Evolutionary conservation across 2,797 vertebrate species (phyloP), one percentile per base, ranked within the genome.

Genomic region (Paratrypauchen microcephalus): DNA sequence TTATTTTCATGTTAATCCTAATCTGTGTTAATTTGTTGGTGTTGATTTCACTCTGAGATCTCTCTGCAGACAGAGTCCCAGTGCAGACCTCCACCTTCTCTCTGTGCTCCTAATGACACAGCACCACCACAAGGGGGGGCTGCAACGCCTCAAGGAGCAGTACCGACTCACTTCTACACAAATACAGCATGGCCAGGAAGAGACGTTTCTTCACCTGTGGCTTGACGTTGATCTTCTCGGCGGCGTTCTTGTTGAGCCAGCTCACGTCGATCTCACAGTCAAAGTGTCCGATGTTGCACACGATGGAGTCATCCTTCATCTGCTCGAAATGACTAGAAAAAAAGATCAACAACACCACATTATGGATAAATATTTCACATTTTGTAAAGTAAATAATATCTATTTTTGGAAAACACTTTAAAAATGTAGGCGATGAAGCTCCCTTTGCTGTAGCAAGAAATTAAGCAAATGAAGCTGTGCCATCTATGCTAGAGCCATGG

Each of bases 271-370:
- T 95, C 90, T 99, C 98, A 54, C 96, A 95, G 74, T 99, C 98
- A 69, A 99, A 99, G 79, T 99, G 98, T 48, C 97, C 98, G 3
- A 99, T 99, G 86, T 99, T 99, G 77, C 98, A 99, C 16, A 99
- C 95, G 0, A 99, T 96, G 72, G 97, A 73, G 56, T 99, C 97
- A 47, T 99, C 97, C 84, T 99, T 98, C 97, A 99, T 99, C 73
- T 94, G 82, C 82, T 98, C 96, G 77, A 99, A 99, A 91, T 99
- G 97, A 56, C 97, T 99, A 80, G 8, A 4, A 9, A 24, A 0
- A 13, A 45, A 45, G 16, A 45, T n/a, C n/a, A n/a, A n/a, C n/a
- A n/a, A n/a, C n/a, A n/a, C n/a, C n/a, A 45, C 41, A 45, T 15
- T 16, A 15, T 45, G 41, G 41, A 45, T 45, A 15, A 45, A 15